Conservation (phyloP, 2,113 vertebrate genomes). For the Climacteris rufus region DNA sequence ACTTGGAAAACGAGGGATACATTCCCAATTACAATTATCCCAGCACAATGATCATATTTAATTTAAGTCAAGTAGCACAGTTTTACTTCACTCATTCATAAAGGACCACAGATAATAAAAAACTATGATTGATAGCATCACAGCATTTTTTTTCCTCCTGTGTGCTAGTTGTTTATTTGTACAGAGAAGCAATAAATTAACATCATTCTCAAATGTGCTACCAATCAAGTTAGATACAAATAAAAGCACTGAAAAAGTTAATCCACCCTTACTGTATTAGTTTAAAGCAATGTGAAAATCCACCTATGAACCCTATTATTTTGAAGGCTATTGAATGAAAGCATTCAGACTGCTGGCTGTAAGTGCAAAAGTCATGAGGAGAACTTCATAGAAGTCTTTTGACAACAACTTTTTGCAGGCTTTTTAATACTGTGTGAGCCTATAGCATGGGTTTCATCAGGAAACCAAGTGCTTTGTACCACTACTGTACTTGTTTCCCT, state of each 20-base stretch:
- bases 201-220: not conserved
- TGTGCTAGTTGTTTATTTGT: not conserved
- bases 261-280: not conserved
- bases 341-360: not conserved
- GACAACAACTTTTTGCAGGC: not conserved
- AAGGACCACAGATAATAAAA: not conserved
- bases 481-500: not conserved
- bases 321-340: not conserved
- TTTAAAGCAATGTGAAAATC: not conserved
- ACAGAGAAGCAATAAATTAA: not conserved
- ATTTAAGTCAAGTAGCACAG: not conserved
- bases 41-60: not conserved
- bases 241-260: not conserved
- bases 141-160: not conserved
- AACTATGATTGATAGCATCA: rapidly evolving
- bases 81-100: not conserved
- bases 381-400: not conserved
- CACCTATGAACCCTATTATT: not conserved
- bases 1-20: not conserved
- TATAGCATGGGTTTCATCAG: not conserved
- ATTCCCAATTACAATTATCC: not conserved
- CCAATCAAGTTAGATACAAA: not conserved
- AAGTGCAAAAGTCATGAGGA: not conserved
- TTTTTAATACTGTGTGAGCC: not conserved
- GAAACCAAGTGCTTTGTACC: not conserved